Evolutionary conservation across 2,888 invertebrate genomes (phyloP), one percentile per base, ranked within the genome.

Genomic region (Agrilus mali): DNA sequence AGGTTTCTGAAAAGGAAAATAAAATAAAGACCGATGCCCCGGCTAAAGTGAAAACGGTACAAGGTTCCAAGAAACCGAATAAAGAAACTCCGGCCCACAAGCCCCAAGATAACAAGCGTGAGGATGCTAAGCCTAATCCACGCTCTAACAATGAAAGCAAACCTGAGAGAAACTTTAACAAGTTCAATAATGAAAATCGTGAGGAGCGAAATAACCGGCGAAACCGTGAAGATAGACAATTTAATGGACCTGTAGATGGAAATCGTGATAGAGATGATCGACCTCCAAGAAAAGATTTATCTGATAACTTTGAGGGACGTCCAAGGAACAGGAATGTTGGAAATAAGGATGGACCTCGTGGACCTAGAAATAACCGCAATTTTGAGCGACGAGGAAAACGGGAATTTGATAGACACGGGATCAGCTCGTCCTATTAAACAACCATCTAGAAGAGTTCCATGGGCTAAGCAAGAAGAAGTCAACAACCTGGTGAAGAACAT

Each of bases 351-450:
- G 67, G 60, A 41, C 69, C 72, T 59, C 68, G 75, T 62, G 54
- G 66, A 59, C 27, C 27, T 27, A 27, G 27, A 10, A 27, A 27
- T 27, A 27, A 27, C 10, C 53, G 74, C 48, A 75, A 77, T 50
- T 80, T 77, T 55, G 85, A 84, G 33, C 75, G 76, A 55, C 77
- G 86, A 59, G 86, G 88, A 53, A 92, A 89, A 69, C 79, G 94
- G 39, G 94, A 94, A 72, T 94, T 87, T 65, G 94, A 94, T 69
- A 80, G 94, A 55, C 87, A 93, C n/a, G n/a, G n/a, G n/a, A n/a
- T n/a, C n/a, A n/a, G n/a, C n/a, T n/a, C n/a, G n/a, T n/a, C n/a
- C n/a, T n/a, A n/a, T n/a, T n/a, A n/a, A n/a, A n/a, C n/a, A n/a
- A n/a, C n/a, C n/a, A n/a, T n/a, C n/a, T n/a, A n/a, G n/a, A n/a